Evolutionary conservation across 1,140 invertebrate genomes (phyloP).

Genomic region (Condylostylus longicornis): DNA sequence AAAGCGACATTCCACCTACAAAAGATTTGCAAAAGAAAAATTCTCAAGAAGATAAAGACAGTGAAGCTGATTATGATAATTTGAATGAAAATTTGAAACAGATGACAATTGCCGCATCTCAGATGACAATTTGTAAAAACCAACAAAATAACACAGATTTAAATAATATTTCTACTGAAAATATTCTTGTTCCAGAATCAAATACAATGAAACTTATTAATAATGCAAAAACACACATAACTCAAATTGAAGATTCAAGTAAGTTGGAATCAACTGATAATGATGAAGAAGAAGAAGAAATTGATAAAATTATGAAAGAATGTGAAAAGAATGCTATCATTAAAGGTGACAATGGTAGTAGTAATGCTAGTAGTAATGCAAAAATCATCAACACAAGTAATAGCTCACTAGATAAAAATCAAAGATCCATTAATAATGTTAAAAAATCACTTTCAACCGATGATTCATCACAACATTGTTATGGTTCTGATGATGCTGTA

Average conservation of each 20-base stretch:
- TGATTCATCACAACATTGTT: constrained; percentile 19
- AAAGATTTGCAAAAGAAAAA: neutral
- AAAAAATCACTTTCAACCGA: constrained; percentile 15
- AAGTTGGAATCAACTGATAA: constrained; percentile 9
- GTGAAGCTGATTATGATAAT: constrained; percentile 28
- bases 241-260: neutral
- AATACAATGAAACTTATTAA: too few species aligned
- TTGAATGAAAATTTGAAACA: constrained; percentile 9
- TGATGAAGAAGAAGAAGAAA: constrained; percentile 27
- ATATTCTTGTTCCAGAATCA: neutral
- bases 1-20: neutral
- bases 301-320: constrained; percentile 30
- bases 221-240: too few species aligned
- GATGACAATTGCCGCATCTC: too few species aligned
- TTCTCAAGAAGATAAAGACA: too few species aligned
- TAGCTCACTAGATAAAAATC: neutral
- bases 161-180: neutral
- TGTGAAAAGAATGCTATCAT: constrained; percentile 23
- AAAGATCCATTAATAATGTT: neutral
- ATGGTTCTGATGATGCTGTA: too few species aligned
- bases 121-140: too few species aligned
- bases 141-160: too few species aligned
- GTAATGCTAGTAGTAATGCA: constrained; percentile 13
- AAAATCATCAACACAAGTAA: neutral
- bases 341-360: neutral